Conservation (phyloP, 2,888 invertebrate genomes). For the Lepidonotus clava region DNA sequence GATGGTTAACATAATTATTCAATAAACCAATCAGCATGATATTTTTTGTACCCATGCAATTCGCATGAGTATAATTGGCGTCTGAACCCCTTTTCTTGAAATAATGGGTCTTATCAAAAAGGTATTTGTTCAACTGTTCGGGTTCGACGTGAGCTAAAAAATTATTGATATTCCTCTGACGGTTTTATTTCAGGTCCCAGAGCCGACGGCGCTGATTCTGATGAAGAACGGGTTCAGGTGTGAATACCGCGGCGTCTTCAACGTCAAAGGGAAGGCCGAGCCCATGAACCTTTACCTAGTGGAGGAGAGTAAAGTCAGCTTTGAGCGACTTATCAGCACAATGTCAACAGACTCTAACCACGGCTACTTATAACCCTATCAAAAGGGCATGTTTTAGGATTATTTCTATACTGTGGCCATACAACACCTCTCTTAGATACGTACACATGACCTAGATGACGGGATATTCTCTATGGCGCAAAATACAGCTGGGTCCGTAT, state of each 20-base stretch:
- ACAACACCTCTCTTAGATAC: no score
- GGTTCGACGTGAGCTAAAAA: neutral
- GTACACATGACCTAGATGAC: no score
- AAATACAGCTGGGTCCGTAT: no score
- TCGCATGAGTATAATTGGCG: neutral
- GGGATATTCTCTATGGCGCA: no score
- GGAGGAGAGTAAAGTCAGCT: neutral
- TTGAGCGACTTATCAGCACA: slow-evolving; percentile 14
- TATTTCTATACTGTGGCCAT: no score
- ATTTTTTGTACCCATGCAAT: no score
- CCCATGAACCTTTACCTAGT: slow-evolving; percentile 88
- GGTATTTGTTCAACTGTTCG: neutral
- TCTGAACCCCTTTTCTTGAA: neutral
- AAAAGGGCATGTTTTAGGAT: no score
- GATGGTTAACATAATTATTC: no score
- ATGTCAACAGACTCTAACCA: neutral
- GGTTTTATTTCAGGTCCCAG: slow-evolving; percentile 84
- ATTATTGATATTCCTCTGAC: neutral
- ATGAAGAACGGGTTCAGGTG: slow-evolving; percentile 91
- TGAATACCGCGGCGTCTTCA: slow-evolving; percentile 93
- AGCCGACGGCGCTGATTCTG: slow-evolving; percentile 89
- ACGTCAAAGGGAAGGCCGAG: slow-evolving; percentile 94
- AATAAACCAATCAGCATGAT: no score
- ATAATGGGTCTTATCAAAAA: neutral
- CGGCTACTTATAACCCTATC: neutral